Percentiles rank a stretch among this genome's conserved stretches.
These are phyloP conservation scores for Nomia melanderi DNA, from an alignment of 1,140 invertebrate genomes.

Conservation along the genomic window DNA sequence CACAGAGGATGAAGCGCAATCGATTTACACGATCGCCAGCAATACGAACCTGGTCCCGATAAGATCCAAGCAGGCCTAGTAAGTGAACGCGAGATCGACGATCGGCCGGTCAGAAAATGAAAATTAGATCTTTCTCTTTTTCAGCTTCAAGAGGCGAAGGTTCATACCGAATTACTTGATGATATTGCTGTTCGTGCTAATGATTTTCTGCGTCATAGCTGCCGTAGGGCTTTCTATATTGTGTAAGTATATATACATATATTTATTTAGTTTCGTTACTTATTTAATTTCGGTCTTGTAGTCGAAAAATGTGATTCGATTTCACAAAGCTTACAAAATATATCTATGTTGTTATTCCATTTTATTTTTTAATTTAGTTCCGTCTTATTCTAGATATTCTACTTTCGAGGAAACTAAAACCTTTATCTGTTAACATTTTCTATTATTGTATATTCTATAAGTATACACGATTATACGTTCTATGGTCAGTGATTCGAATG, in stretches of 20 bases:
- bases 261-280: too few relatives aligned
- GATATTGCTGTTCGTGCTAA: slow-evolving; percentile 47
- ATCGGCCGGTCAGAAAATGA: not conserved
- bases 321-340: too few relatives aligned
- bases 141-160: slow-evolving; percentile 65
- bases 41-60: slow-evolving; percentile 71
- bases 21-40: slow-evolving; percentile 72
- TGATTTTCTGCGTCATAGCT: slow-evolving; percentile 40
- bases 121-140: slow-evolving; percentile 38
- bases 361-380: too few relatives aligned
- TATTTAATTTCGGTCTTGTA: too few relatives aligned
- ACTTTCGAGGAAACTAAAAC: too few relatives aligned
- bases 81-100: slow-evolving; percentile 53
- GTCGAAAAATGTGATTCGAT: too few relatives aligned
- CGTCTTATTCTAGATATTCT: too few relatives aligned
- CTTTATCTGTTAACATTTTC: too few relatives aligned
- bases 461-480: too few relatives aligned
- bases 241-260: slow-evolving; percentile 63
- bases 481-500: too few relatives aligned
- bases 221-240: slow-evolving; percentile 63
- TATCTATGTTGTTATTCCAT: too few relatives aligned
- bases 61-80: slow-evolving; percentile 73
- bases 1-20: slow-evolving; percentile 48
- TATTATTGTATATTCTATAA: too few relatives aligned
- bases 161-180: slow-evolving; percentile 42